Percentiles rank a stretch among this genome's conserved stretches.
Conservation (phyloP, 1,140 invertebrate genomes). For the Papilio dardanus region DNA sequence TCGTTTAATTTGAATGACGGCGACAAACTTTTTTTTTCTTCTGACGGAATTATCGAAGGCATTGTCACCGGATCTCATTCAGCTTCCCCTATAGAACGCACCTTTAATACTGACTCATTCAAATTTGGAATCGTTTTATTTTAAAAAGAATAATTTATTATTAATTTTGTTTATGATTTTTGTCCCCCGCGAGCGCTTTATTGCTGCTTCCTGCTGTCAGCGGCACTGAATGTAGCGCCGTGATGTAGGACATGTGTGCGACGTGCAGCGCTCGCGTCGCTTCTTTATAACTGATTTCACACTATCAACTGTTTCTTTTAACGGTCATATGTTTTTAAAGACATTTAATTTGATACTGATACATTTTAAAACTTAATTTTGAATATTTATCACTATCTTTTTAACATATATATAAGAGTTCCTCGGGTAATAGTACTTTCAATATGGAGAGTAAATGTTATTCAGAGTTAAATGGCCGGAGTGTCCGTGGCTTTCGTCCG, state of each 20-base stretch:
- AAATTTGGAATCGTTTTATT: slow-evolving; percentile 68
- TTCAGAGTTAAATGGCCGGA: slow-evolving; percentile 14
- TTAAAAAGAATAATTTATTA: slow-evolving; percentile 61
- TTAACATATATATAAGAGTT: background rate
- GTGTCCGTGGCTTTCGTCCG: slow-evolving; percentile 8
- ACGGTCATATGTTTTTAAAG: background rate
- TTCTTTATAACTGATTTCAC: background rate
- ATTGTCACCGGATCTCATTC: slow-evolving; percentile 66
- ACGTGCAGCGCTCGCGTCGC: slow-evolving; percentile 16
- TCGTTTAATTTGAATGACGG: slow-evolving; percentile 71
- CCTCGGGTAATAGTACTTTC: background rate
- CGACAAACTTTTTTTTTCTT: slow-evolving; percentile 64
- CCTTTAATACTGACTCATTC: slow-evolving; percentile 69
- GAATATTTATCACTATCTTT: too few relatives aligned
- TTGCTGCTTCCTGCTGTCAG: slow-evolving; percentile 74
- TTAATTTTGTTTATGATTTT: slow-evolving; percentile 72
- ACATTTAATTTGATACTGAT: background rate
- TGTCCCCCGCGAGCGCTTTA: slow-evolving; percentile 61
- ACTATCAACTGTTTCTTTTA: background rate
- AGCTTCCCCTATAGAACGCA: slow-evolving; percentile 56
- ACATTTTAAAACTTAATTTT: too few relatives aligned
- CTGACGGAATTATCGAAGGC: slow-evolving; percentile 66
- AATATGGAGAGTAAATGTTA: background rate
- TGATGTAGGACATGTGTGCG: slow-evolving; percentile 63
- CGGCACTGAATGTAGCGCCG: slow-evolving; percentile 66